phyloP scores from a whole-genome alignment of 2,797 vertebrate genomes.

The Pantherophis alleghaniensis region DNA sequence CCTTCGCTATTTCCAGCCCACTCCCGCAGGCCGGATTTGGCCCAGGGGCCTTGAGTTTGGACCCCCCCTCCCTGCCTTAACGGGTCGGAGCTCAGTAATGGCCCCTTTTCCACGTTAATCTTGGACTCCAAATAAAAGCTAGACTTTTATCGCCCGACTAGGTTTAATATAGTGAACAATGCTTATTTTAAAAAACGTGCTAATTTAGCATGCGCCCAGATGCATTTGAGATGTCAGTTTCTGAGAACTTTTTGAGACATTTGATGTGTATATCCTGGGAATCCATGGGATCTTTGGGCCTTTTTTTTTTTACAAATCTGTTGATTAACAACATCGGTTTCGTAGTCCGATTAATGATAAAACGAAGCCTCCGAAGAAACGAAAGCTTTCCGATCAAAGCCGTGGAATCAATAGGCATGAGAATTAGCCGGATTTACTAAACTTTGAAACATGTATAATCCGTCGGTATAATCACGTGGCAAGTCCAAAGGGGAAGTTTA shows the following conservation, averaged over 20 bases:
- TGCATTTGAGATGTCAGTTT: background rate
- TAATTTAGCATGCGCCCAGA: background rate
- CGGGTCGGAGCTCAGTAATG: background rate
- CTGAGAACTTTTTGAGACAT: background rate
- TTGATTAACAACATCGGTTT: constrained; percentile 60
- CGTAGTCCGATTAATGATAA: constrained; percentile 64
- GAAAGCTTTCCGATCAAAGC: constrained; percentile 40
- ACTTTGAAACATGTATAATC: constrained; percentile 20
- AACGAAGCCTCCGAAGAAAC: constrained; percentile 45
- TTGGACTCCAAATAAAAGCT: background rate
- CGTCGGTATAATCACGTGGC: constrained; percentile 48
- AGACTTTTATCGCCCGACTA: background rate
- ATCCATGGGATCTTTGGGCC: constrained; percentile 44
- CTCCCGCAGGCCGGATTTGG: too few relatives aligned
- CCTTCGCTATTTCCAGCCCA: too few relatives aligned
- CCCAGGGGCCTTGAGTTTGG: too few relatives aligned
- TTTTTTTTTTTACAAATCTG: constrained; percentile 29
- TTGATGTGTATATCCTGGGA: constrained; percentile 31
- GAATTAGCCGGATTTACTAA: constrained; percentile 46
- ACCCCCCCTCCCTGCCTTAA: too few relatives aligned
- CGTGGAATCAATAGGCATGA: constrained; percentile 50
- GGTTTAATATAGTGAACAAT: background rate
- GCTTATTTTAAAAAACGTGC: background rate
- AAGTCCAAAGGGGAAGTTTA: constrained; percentile 37
- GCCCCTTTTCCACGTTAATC: background rate